These are phyloP conservation scores for Coracopsis vasa DNA, from an alignment of 2,113 vertebrate species.

Conservation along the genomic window DNA sequence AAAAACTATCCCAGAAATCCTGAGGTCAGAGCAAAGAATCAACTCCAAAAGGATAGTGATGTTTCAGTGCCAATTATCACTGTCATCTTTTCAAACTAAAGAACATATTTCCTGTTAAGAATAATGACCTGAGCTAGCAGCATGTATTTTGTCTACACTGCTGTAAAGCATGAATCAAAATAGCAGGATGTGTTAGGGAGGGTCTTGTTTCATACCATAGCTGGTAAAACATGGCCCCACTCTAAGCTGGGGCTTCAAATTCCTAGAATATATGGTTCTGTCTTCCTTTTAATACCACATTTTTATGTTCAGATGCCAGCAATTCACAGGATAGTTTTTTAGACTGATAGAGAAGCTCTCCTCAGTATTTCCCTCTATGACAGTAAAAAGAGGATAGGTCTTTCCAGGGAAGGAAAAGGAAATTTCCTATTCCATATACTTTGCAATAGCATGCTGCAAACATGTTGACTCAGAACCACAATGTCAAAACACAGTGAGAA, in stretches of 20 bases:
- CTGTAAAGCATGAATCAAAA: neutral
- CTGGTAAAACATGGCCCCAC: neutral
- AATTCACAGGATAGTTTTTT: neutral
- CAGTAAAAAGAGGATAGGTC: neutral
- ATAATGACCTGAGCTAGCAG: neutral
- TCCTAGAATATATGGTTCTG: neutral
- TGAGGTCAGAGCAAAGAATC: neutral
- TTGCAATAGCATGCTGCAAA: neutral
- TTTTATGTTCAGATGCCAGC: neutral
- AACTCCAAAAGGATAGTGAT: neutral
- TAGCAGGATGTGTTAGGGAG: rapidly evolving
- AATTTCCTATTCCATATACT: neutral
- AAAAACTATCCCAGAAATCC: neutral
- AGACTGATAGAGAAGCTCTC: neutral
- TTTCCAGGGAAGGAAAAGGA: neutral
- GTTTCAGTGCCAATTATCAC: neutral
- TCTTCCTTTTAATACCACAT: neutral
- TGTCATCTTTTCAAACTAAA: neutral
- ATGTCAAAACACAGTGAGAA: neutral
- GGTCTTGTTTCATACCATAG: neutral
- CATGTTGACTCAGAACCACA: rapidly evolving
- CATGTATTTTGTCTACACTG: neutral
- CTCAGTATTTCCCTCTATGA: rapidly evolving
- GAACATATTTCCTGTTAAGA: neutral
- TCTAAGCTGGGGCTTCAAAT: neutral